These are phyloP conservation scores for Bibio marci DNA, from an alignment of 2,888 invertebrate species.

Conservation along the genomic window DNA sequence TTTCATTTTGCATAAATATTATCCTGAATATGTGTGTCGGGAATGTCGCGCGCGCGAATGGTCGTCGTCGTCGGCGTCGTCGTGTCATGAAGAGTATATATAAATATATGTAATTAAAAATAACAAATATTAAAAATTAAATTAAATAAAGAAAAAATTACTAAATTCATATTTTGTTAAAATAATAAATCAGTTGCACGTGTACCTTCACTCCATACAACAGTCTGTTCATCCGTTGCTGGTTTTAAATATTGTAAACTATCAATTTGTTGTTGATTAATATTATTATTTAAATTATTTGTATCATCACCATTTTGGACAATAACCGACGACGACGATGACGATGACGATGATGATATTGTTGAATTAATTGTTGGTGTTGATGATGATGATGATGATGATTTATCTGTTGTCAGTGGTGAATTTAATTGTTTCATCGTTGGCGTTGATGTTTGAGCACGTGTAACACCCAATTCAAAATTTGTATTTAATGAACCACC, in stretches of 20 bases:
- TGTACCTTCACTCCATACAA: conserved; percentile 29
- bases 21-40: too few relatives aligned
- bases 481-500: conserved; percentile 36
- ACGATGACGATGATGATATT: conserved; percentile 3
- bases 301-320: conserved; percentile 6
- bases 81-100: too few relatives aligned
- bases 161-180: too few relatives aligned
- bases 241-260: conserved; percentile 22
- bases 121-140: too few relatives aligned
- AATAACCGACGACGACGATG: conserved; percentile 7
- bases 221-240: conserved; percentile 24
- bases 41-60: too few relatives aligned
- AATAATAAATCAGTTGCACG: conserved; percentile 28
- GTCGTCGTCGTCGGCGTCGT: too few relatives aligned
- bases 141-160: too few relatives aligned
- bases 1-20: too few relatives aligned
- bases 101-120: too few relatives aligned
- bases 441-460: conserved; percentile 29
- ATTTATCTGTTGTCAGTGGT: background rate
- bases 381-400: conserved; percentile 7
- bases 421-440: background rate
- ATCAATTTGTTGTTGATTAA: conserved; percentile 9
- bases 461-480: conserved; percentile 66
- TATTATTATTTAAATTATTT: background rate
- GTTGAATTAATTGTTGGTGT: conserved; percentile 5